These are phyloP conservation scores for Nomada flava DNA, from an alignment of 2,888 invertebrate species.

Conservation along the genomic window DNA sequence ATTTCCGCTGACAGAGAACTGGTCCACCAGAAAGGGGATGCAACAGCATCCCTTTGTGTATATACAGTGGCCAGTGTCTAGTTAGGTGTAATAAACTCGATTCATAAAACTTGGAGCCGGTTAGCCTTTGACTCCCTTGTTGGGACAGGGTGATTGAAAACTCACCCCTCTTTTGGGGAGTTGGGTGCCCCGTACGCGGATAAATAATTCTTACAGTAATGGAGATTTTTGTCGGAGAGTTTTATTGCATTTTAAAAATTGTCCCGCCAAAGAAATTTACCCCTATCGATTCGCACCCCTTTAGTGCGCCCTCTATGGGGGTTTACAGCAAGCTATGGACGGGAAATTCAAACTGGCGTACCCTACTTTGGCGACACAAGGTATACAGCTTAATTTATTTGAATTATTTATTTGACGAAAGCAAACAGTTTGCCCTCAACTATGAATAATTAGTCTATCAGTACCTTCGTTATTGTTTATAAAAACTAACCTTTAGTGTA, in stretches of 20 bases:
- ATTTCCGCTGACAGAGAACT: constrained; percentile 63
- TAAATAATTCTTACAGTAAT: not conserved
- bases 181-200: constrained; percentile 32
- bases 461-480: no score
- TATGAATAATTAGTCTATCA: no score
- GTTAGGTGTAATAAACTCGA: constrained; percentile 65
- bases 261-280: not conserved
- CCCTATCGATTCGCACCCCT: not conserved
- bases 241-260: not conserved
- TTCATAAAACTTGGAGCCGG: constrained; percentile 71
- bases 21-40: constrained; percentile 63
- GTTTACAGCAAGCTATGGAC: not conserved
- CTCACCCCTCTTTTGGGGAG: not conserved
- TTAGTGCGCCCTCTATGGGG: constrained; percentile 25
- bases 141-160: constrained; percentile 17
- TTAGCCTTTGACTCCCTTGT: constrained; percentile 74
- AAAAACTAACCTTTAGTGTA: not conserved
- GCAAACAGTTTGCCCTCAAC: no score
- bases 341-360: not conserved
- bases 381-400: not conserved
- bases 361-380: constrained; percentile 13
- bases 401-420: not conserved
- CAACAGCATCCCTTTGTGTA: constrained; percentile 45
- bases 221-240: no score
- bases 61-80: constrained; percentile 68